Conservation (phyloP, 2,113 vertebrate genomes). For the Nothoprocta perdicaria region DNA sequence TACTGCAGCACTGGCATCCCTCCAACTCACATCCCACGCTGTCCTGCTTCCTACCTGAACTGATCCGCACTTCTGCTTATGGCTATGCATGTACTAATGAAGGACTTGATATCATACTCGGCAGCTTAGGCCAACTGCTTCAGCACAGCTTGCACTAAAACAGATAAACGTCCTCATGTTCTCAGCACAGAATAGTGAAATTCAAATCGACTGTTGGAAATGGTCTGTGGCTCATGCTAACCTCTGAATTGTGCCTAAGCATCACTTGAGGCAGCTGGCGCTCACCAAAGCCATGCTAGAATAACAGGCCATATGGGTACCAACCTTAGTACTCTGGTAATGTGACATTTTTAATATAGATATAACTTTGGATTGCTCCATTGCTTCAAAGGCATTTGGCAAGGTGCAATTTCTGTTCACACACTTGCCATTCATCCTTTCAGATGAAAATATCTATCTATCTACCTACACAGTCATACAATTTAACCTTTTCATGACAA, state of each 20-base stretch:
- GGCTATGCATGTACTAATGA: neutral
- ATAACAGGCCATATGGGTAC: neutral
- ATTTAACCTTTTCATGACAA: neutral
- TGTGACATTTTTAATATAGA: neutral
- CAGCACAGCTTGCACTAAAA: neutral
- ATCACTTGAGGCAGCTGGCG: neutral
- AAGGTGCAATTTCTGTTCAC: neutral
- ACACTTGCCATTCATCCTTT: neutral
- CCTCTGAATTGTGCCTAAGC: neutral
- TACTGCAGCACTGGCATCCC: constrained; percentile 12
- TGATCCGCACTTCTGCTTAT: neutral
- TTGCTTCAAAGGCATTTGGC: neutral
- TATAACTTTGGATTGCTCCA: neutral
- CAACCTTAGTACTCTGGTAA: neutral
- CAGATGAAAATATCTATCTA: neutral
- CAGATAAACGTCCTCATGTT: neutral
- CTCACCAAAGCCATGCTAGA: neutral
- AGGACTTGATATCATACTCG: neutral
- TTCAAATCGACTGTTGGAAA: neutral
- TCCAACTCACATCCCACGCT: neutral
- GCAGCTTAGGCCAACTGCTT: neutral
- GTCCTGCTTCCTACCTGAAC: neutral
- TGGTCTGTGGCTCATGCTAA: neutral
- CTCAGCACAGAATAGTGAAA: neutral
- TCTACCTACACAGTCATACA: neutral